phyloP scores from a whole-genome alignment of 1,140 invertebrate species.

The Nautilus pompilius region DNA sequence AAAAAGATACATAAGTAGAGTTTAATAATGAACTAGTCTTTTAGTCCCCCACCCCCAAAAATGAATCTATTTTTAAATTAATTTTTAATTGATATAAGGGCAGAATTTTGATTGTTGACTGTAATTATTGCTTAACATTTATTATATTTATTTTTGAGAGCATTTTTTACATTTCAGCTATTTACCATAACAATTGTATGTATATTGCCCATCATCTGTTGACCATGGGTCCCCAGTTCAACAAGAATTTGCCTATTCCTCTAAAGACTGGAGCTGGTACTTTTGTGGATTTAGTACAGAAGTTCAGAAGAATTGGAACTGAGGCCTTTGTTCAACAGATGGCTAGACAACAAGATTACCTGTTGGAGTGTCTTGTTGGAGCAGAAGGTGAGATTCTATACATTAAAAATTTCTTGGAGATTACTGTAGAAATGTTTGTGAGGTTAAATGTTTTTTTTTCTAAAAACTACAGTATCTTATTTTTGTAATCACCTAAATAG shows the following conservation, averaged over 20 bases:
- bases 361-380: conserved; percentile 69
- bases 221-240: conserved; percentile 63
- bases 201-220: conserved; percentile 76
- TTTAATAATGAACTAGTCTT: conserved; percentile 1
- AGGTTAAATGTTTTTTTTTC: no score
- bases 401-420: no score
- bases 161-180: conserved; percentile 60
- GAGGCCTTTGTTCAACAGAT: conserved; percentile 71
- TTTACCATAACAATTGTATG: conserved; percentile 91
- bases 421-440: no score
- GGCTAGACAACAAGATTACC: conserved; percentile 68
- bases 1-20: no score
- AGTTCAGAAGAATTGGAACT: conserved; percentile 67
- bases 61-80: no score
- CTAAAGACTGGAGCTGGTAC: conserved; percentile 56
- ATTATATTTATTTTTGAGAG: neutral
- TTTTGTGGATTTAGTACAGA: conserved; percentile 64
- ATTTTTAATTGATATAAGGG: no score
- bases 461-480: no score
- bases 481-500: no score
- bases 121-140: no score
- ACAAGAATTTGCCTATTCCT: conserved; percentile 53
- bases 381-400: conserved; percentile 61
- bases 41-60: neutral
- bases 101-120: no score